Base-by-base conservation (phyloP, 2,888 invertebrate species). In the Macaria liturata region DNA sequence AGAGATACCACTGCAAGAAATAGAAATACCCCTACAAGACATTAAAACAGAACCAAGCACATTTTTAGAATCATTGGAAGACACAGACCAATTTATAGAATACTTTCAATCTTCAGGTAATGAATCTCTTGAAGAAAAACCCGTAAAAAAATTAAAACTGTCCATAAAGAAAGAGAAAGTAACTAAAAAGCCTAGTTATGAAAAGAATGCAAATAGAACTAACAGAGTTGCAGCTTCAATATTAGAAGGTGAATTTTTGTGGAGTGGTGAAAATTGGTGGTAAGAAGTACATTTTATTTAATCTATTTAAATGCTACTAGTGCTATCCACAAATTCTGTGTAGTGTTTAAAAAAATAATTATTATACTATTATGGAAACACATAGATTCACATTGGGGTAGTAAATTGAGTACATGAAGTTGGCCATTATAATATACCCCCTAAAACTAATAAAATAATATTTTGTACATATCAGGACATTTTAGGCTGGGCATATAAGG, bases 221-320 rank as follows among this genome's bases (percentile, higher is more conserved):
- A 83, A 78, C 64, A 84, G 74, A 68, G 76, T 88, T 59, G 88
- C 88, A 47, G 76, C 86, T 51, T 87, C 90, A 61, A 74, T 91
- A 67, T 70, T 90, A 68, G 91, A 91, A 77, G 87, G 86, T 46
- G 82, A 84, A 62, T 91, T 84, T 72, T 54, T 71, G 42, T 92
- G 90, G 90, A 83, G 69, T 70, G 90, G 86, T 49, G 81, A 84
- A 68, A 75, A 76, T 74, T 91, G 90, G 91, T 86, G 90, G 91
- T 92, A 88, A 82, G 71, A 71, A 37, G 4, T 37, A 37, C 20
- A 20, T 20, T 20, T 20, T 20, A 20, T 20, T 20, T 20, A 2
- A 20, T 20, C 20, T 20, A 20, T 20, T 20, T 20, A 20, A 20
- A 20, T 20, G 20, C 20, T 20, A 20, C 20, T 2, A 20, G 20